These are phyloP conservation scores for Dynastes hyllus DNA, from an alignment of 2,888 invertebrate species.

Conservation along the genomic window DNA sequence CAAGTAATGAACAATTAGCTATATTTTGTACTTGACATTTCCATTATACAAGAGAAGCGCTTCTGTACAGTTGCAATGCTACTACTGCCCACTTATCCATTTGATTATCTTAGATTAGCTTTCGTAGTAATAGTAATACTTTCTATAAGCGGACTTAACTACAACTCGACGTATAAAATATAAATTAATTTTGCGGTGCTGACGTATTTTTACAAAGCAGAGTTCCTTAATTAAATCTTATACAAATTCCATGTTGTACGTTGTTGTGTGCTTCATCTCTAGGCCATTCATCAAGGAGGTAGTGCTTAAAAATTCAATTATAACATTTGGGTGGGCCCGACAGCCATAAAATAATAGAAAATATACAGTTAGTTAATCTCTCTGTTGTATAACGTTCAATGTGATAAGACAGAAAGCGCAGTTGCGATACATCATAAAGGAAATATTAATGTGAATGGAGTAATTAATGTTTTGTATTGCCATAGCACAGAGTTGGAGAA, in stretches of 20 bases:
- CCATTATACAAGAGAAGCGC: neutral
- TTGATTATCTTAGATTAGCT: neutral
- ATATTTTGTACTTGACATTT: neutral
- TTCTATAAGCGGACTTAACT: neutral
- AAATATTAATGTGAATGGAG: conserved; percentile 56
- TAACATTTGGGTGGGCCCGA: conserved; percentile 46
- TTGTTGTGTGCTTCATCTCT: conserved; percentile 11
- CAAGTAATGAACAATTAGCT: too few species aligned
- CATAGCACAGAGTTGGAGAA: conserved; percentile 57
- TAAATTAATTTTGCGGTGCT: conserved; percentile 33
- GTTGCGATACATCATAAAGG: conserved; percentile 51
- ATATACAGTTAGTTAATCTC: conserved; percentile 46
- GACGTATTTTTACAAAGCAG: conserved; percentile 35
- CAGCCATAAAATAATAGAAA: conserved; percentile 47
- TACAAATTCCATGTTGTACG: conserved; percentile 33
- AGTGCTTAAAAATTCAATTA: conserved; percentile 46
- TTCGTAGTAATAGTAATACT: neutral
- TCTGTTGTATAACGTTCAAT: conserved; percentile 37
- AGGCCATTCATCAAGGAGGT: conserved; percentile 38
- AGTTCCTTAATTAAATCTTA: conserved; percentile 41
- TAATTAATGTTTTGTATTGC: conserved; percentile 60
- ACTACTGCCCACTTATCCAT: conserved; percentile 1
- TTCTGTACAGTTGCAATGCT: neutral
- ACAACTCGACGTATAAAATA: neutral
- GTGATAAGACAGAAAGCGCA: conserved; percentile 17